Evolutionary conservation across 2,888 invertebrate species (phyloP).

Genomic region (Actias luna): DNA sequence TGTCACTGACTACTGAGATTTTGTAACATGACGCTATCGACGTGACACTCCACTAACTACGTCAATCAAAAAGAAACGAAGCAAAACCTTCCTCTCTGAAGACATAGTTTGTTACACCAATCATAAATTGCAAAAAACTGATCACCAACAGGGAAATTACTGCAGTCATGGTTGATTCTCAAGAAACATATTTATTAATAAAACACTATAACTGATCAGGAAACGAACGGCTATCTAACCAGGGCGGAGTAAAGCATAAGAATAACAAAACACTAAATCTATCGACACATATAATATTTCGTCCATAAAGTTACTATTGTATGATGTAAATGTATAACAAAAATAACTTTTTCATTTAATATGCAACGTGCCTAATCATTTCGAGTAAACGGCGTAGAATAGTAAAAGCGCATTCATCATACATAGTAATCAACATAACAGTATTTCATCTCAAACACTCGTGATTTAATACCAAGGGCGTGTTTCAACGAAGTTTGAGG

Average conservation of each 20-base stretch:
- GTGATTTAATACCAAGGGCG: slow-evolving; percentile 8
- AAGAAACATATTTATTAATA: neutral
- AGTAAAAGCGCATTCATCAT: slow-evolving; percentile 3
- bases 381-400: neutral
- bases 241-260: neutral
- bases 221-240: neutral
- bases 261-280: slow-evolving; percentile 5
- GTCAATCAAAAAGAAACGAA: slow-evolving; percentile 5
- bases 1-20: slow-evolving; percentile 1
- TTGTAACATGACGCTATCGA: neutral
- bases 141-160: neutral
- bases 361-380: slow-evolving; percentile 7
- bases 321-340: neutral
- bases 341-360: slow-evolving; percentile 1
- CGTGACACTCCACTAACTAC: slow-evolving; percentile 7
- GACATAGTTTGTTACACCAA: neutral
- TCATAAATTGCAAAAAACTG: neutral
- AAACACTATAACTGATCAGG: neutral
- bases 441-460: slow-evolving; percentile 8
- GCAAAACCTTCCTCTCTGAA: slow-evolving; percentile 6
- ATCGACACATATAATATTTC: slow-evolving; percentile 6
- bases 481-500: slow-evolving; percentile 6
- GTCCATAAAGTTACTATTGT: slow-evolving; percentile 4
- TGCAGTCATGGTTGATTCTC: neutral
- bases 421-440: slow-evolving; percentile 8